A percentile compares a stretch with the other conserved stretches of the same genome.
These are phyloP conservation scores for Apus apus DNA, from an alignment of 2,113 vertebrate species.

Conservation along the genomic window DNA sequence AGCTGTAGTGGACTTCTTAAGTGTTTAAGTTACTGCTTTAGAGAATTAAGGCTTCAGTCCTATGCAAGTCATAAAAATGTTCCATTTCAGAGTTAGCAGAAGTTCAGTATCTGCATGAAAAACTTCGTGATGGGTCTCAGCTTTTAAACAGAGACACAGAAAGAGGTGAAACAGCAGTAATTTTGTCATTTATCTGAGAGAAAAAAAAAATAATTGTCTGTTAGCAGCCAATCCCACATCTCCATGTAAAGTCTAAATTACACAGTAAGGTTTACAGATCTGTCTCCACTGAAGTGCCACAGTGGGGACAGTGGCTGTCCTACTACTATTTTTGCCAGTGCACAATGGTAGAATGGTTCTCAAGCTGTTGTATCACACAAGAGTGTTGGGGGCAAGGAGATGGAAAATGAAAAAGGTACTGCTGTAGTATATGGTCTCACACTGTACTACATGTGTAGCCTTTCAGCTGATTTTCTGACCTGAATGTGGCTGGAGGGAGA, in stretches of 20 bases:
- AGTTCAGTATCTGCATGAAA: neutral
- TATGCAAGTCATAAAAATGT: neutral
- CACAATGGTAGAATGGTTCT: neutral
- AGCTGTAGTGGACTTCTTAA: neutral
- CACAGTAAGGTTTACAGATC: accelerated
- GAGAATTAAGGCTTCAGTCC: neutral
- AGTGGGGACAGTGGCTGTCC: neutral
- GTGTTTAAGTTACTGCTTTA: neutral
- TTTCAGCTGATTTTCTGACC: neutral
- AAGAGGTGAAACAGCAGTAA: neutral
- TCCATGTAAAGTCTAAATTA: neutral
- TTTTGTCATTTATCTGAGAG: neutral
- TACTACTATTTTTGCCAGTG: neutral
- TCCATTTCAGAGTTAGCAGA: neutral
- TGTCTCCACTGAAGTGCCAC: neutral
- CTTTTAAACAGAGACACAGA: neutral
- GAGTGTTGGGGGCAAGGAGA: neutral
- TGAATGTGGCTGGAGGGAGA: no score
- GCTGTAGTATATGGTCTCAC: neutral
- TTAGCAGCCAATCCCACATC: neutral
- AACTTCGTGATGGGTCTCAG: neutral
- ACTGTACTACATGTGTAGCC: neutral
- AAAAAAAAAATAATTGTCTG: neutral
- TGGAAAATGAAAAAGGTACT: neutral
- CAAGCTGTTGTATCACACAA: neutral